Percentiles rank a stretch among this genome's conserved stretches.
phyloP scores from a whole-genome alignment of 2,888 invertebrate species.

The Drosophila atroscutellata region DNA sequence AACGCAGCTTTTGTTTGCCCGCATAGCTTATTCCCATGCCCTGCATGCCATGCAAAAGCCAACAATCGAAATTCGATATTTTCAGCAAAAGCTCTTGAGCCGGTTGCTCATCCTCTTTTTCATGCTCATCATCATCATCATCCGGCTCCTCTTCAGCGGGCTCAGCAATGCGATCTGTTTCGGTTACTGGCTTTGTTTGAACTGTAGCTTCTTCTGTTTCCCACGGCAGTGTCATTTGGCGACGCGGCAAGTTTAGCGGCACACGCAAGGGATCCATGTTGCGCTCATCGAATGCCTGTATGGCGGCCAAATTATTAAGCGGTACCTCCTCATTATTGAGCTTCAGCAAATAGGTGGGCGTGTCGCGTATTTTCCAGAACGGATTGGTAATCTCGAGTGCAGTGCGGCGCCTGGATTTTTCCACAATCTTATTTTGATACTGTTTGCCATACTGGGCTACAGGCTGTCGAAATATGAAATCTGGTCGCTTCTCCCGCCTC shows the following conservation, averaged over 20 bases:
- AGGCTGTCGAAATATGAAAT: conserved; percentile 48
- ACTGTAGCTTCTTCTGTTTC: background rate
- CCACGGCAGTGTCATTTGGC: conserved; percentile 50
- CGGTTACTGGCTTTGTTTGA: conserved; percentile 8
- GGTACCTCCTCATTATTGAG: conserved; percentile 37
- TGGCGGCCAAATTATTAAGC: conserved; percentile 51
- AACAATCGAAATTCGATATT: conserved; percentile 83
- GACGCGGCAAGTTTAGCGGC: conserved; percentile 65
- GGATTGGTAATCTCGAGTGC: conserved; percentile 47
- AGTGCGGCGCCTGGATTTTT: conserved; percentile 21
- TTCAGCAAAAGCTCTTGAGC: conserved; percentile 48
- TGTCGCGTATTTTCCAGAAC: conserved; percentile 27
- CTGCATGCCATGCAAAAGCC: conserved; percentile 79
- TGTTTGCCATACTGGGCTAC: conserved; percentile 34
- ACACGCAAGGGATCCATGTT: conserved; percentile 78
- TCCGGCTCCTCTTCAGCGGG: too few species aligned
- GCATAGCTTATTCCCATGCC: conserved; percentile 32
- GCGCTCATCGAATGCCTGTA: conserved; percentile 71
- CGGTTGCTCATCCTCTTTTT: background rate
- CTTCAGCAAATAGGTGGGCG: conserved; percentile 41
- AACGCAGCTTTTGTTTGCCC: conserved; percentile 65
- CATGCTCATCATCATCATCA: background rate
- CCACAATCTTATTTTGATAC: conserved; percentile 37
- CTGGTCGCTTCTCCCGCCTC: conserved; percentile 34
- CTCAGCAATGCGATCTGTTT: background rate